Evolutionary conservation across 1,140 invertebrate species (phyloP).

Genomic region (Sitobion miscanthi): DNA sequence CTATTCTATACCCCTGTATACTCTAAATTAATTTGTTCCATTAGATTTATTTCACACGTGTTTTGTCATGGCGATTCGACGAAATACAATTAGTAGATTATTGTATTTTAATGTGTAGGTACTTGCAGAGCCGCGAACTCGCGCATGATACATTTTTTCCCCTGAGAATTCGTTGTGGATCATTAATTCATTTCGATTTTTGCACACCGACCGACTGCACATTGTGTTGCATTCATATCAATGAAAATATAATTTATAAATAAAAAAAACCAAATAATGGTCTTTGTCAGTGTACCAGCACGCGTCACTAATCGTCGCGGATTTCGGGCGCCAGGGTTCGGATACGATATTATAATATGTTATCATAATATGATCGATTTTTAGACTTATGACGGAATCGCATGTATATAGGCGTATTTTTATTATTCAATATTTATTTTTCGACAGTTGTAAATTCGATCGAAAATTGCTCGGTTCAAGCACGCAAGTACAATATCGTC

Average conservation of each 20-base stretch:
- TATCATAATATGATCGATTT: neutral
- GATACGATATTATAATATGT: neutral
- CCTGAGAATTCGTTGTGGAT: constrained; percentile 7
- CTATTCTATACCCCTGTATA: neutral
- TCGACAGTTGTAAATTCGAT: neutral
- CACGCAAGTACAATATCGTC: neutral
- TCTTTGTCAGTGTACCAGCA: neutral
- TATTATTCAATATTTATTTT: neutral
- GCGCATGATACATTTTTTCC: neutral
- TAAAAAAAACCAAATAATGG: neutral
- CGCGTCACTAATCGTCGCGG: neutral
- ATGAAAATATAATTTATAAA: neutral
- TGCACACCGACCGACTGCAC: neutral
- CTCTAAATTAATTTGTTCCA: constrained; percentile 31
- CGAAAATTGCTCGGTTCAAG: neutral
- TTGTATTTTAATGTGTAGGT: neutral
- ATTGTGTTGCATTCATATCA: neutral
- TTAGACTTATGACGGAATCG: neutral
- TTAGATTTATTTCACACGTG: constrained; percentile 17
- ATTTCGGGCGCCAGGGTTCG: neutral
- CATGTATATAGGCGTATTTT: neutral
- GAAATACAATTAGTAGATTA: neutral
- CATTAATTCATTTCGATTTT: constrained; percentile 37
- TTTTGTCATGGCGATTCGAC: neutral
- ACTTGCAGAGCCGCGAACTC: neutral